A percentile compares a stretch with the other conserved stretches of the same genome.
Conservation (phyloP, 53 echinoderm and acorn worm genomes). For the Glandiceps talaboti region DNA sequence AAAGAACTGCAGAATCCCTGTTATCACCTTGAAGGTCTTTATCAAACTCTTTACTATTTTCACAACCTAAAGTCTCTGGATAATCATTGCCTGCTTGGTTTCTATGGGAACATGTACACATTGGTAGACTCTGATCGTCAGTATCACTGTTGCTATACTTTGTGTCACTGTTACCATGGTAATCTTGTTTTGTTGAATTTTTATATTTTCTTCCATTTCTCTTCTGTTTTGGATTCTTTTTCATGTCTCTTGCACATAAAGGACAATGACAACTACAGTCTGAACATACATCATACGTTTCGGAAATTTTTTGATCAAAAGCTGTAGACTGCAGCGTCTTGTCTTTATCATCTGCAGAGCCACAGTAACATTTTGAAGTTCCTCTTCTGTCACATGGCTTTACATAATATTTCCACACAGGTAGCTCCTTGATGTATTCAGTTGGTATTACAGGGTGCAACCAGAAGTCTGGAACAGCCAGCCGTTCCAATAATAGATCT, state of each 20-base stretch:
- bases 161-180: neutral
- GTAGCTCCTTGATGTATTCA: slow-evolving; percentile 70
- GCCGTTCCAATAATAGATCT: slow-evolving; percentile 41
- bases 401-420: slow-evolving; percentile 59
- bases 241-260: neutral
- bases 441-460: slow-evolving; percentile 46
- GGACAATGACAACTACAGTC: neutral
- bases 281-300: neutral
- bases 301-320: neutral
- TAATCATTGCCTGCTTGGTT: neutral
- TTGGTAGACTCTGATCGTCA: neutral
- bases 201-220: neutral
- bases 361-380: neutral
- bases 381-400: neutral
- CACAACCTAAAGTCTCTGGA: neutral
- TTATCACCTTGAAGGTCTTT: slow-evolving; percentile 1
- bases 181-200: neutral
- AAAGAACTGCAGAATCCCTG: neutral
- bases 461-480: slow-evolving; percentile 68
- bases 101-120: neutral
- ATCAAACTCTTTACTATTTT: neutral
- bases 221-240: neutral
- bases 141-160: no score
- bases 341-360: neutral
- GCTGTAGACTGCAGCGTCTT: neutral